These are phyloP conservation scores for Conus ventricosus DNA, from an alignment of 1,140 invertebrate genomes.

Conservation along the genomic window DNA sequence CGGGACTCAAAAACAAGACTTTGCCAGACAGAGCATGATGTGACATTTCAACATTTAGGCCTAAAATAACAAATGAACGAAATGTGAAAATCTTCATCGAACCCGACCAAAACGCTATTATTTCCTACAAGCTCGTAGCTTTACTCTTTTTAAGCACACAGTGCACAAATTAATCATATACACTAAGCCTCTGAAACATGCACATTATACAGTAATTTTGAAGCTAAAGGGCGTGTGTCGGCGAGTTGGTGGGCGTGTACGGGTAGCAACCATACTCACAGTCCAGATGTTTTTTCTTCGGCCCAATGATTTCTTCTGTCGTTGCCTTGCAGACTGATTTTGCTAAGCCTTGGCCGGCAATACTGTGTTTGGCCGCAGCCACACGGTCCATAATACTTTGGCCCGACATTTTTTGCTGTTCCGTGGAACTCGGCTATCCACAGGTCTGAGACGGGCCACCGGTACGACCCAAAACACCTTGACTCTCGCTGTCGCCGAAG, in stretches of 20 bases:
- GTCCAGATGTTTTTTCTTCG: constrained; percentile 99
- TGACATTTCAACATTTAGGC: no score
- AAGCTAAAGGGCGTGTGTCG: background rate
- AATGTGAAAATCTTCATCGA: no score
- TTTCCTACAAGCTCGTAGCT: no score
- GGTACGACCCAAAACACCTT: constrained; percentile 48
- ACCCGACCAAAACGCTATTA: no score
- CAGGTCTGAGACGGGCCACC: constrained; percentile 31
- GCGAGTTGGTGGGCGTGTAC: background rate
- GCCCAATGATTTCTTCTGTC: constrained; percentile 99
- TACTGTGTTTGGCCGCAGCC: constrained; percentile 96
- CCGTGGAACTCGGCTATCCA: constrained; percentile 44
- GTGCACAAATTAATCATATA: no score
- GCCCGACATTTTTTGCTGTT: constrained; percentile 77
- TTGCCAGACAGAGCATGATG: no score
- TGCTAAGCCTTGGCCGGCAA: constrained; percentile 98
- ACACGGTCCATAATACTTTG: constrained; percentile 99
- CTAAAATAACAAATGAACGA: no score
- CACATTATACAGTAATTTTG: no score
- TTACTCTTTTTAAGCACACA: no score
- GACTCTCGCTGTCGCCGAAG: constrained; percentile 36
- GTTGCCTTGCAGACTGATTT: constrained; percentile 99
- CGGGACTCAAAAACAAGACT: no score
- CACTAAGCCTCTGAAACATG: no score
- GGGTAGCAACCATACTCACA: constrained; percentile 85